These are phyloP conservation scores for Malthinus flaveolus DNA, from an alignment of 2,888 invertebrate genomes.

Conservation along the genomic window DNA sequence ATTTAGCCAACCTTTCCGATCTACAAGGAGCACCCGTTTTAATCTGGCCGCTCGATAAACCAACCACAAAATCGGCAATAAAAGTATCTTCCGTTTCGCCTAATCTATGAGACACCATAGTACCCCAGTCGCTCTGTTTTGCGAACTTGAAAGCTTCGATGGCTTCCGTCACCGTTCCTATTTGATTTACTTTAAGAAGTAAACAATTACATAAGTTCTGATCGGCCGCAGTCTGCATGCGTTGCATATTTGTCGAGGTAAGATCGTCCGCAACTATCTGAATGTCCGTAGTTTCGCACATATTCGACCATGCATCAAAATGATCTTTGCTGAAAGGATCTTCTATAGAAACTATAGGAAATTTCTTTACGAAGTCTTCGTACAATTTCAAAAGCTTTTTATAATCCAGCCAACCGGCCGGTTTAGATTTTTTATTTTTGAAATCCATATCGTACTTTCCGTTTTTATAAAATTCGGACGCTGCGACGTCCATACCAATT, in stretches of 20 bases:
- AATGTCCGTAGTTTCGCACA: conserved; percentile 75
- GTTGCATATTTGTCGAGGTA: conserved; percentile 93
- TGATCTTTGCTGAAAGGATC: conserved; percentile 99
- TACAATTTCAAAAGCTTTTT: conserved; percentile 86
- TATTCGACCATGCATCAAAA: conserved; percentile 90
- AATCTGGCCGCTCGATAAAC: conserved; percentile 97
- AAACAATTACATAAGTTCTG: conserved; percentile 98
- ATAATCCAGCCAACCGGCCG: conserved; percentile 76
- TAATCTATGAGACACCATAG: conserved; percentile 97
- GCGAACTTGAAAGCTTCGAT: conserved; percentile 90
- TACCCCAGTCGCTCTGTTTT: conserved; percentile 93
- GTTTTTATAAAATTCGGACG: conserved; percentile 93
- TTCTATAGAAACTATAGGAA: conserved; percentile 94
- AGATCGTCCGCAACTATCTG: conserved; percentile 96
- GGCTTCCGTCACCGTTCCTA: conserved; percentile 97
- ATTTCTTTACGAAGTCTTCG: conserved; percentile 86
- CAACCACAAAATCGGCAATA: conserved; percentile 98
- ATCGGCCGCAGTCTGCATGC: conserved; percentile 91
- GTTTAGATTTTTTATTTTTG: conserved; percentile 91
- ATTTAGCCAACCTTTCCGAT: conserved; percentile 96
- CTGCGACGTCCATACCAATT: conserved; percentile 99
- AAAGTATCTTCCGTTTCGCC: conserved; percentile 99
- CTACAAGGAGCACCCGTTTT: conserved; percentile 99
- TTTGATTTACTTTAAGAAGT: conserved; percentile 92
- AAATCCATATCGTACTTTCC: conserved; percentile 92